phyloP scores from a whole-genome alignment of 2,888 invertebrate species.

The Cephus pygmeus region DNA sequence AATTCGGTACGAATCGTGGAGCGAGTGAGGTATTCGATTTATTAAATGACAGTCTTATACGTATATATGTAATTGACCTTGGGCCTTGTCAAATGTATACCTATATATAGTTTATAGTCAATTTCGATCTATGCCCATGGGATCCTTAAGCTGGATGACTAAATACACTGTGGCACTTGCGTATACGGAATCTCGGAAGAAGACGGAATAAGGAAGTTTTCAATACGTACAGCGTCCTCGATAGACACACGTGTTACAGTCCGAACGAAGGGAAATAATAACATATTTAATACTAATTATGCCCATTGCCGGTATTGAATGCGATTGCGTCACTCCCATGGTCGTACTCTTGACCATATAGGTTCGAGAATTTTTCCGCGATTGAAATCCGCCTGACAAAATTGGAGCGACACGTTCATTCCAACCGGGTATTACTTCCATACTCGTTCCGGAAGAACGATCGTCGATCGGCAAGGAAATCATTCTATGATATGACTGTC shows the following conservation, averaged over 20 bases:
- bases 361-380: conserved; percentile 20
- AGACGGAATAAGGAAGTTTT: conserved; percentile 17
- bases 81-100: not conserved
- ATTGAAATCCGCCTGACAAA: conserved; percentile 29
- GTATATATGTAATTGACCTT: not conserved
- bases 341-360: conserved; percentile 39
- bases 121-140: not conserved
- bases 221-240: conserved; percentile 21
- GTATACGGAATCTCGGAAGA: not conserved
- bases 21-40: not conserved
- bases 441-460: conserved; percentile 26
- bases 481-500: not conserved
- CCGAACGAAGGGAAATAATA: conserved; percentile 34
- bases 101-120: not conserved
- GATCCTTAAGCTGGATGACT: not conserved
- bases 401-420: conserved; percentile 25
- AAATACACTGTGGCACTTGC: not conserved
- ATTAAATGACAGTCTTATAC: conserved; percentile 7
- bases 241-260: conserved; percentile 31
- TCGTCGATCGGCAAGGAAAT: conserved; percentile 1
- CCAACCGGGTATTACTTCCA: not conserved
- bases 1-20: not conserved
- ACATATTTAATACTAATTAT: conserved; percentile 48
- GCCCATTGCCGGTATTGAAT: conserved; percentile 42
- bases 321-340: conserved; percentile 40